Evolutionary conservation across 2,797 vertebrate genomes (phyloP).

Genomic region (Tenualosa thibaudeaui): DNA sequence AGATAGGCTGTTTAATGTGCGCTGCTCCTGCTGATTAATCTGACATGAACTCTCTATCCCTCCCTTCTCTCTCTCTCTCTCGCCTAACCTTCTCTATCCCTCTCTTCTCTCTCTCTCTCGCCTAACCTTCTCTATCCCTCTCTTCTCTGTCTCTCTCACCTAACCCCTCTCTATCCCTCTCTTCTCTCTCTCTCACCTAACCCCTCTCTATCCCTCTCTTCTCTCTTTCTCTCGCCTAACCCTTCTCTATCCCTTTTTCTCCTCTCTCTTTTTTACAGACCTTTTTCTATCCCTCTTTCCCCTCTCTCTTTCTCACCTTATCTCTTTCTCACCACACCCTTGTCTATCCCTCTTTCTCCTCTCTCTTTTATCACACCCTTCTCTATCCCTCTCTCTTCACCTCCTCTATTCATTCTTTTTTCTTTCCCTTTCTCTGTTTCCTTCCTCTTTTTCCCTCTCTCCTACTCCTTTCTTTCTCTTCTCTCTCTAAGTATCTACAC

Average conservation of each 20-base stretch:
- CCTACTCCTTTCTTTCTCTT: too few relatives aligned
- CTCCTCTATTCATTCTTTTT: too few relatives aligned
- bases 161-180: not conserved
- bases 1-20: constrained; percentile 71
- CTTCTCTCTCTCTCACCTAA: too few relatives aligned
- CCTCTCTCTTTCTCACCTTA: too few relatives aligned
- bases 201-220: not conserved
- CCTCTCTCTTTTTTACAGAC: too few relatives aligned
- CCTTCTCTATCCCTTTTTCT: too few relatives aligned
- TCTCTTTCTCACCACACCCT: too few relatives aligned
- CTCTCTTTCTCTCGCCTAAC: not conserved
- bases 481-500: not conserved
- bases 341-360: too few relatives aligned
- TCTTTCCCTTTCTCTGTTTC: too few relatives aligned
- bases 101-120: not conserved
- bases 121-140: not conserved
- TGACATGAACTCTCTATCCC: constrained; percentile 43
- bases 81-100: not conserved
- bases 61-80: constrained; percentile 5
- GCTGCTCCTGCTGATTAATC: constrained; percentile 70
- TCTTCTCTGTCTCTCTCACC: not conserved
- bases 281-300: constrained; percentile 2
- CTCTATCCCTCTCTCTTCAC: too few relatives aligned
- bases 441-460: too few relatives aligned
- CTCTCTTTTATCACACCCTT: too few relatives aligned